These are phyloP conservation scores for Nymphicus hollandicus DNA, from an alignment of 2,113 vertebrate genomes.

Conservation along the genomic window DNA sequence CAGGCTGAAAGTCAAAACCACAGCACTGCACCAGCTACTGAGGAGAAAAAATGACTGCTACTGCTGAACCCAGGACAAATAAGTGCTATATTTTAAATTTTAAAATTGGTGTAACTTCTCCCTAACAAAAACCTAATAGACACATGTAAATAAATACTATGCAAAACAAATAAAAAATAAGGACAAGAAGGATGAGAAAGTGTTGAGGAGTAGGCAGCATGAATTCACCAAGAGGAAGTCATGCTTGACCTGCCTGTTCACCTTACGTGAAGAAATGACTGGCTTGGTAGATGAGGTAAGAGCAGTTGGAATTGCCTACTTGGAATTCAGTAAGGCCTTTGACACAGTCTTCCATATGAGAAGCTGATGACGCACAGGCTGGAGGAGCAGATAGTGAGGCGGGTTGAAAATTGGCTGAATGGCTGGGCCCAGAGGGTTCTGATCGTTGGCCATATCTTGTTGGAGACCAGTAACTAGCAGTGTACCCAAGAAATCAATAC, in stretches of 20 bases:
- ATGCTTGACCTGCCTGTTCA: background rate
- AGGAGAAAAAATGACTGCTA: too few relatives aligned
- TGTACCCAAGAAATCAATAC: background rate
- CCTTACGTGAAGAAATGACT: background rate
- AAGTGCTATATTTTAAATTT: background rate
- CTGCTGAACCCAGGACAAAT: too few relatives aligned
- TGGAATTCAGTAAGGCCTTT: background rate
- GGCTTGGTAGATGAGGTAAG: background rate
- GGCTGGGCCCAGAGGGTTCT: background rate
- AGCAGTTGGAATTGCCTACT: background rate
- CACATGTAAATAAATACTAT: background rate
- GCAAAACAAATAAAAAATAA: background rate
- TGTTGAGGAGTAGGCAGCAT: background rate
- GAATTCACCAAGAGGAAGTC: background rate
- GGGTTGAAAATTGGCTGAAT: background rate
- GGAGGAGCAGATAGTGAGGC: background rate
- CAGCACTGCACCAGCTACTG: too few relatives aligned
- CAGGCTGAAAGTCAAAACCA: too few relatives aligned
- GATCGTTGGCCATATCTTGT: accelerated
- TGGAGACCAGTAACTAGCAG: background rate
- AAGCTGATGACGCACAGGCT: background rate
- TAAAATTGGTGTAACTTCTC: background rate
- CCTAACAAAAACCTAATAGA: background rate
- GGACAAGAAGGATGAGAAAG: background rate
- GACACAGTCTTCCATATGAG: background rate